Percentiles rank a stretch among this genome's conserved stretches.
Evolutionary conservation across 1,140 invertebrate species (phyloP).

Genomic region (Zophobas morio): DNA sequence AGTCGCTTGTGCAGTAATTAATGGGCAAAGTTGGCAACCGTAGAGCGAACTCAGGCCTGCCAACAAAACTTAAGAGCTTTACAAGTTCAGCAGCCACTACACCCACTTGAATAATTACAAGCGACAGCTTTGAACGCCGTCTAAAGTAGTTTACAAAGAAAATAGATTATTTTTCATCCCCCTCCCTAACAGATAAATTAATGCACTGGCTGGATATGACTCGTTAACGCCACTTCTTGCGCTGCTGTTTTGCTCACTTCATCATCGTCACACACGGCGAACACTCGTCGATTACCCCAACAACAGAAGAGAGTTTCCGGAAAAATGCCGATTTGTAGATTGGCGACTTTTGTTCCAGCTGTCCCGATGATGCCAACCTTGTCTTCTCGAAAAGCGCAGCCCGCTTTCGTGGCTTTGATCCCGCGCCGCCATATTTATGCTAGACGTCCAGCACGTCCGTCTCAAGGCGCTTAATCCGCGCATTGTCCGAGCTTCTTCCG

Average conservation of each 20-base stretch:
- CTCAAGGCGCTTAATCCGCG: conserved; percentile 56
- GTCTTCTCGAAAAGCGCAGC: neutral
- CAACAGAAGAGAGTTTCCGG: too few relatives aligned
- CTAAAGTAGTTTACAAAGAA: conserved; percentile 64
- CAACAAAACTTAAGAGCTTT: conserved; percentile 63
- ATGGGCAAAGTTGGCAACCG: conserved; percentile 63
- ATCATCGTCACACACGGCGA: too few relatives aligned
- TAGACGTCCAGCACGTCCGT: conserved; percentile 26
- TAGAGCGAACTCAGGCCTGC: conserved; percentile 55
- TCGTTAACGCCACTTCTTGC: conserved; percentile 11
- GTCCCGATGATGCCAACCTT: too few relatives aligned
- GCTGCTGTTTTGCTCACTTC: neutral
- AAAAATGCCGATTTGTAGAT: too few relatives aligned
- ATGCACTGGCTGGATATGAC: conserved; percentile 50
- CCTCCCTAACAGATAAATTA: conserved; percentile 55
- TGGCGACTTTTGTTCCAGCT: too few relatives aligned
- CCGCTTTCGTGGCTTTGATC: neutral
- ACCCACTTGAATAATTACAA: conserved; percentile 65
- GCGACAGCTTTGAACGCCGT: conserved; percentile 63
- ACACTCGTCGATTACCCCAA: too few relatives aligned
- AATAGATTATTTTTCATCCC: conserved; percentile 62
- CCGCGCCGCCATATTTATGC: conserved; percentile 27
- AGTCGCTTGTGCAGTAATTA: conserved; percentile 62
- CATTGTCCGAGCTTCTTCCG: conserved; percentile 59
- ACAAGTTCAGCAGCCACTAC: conserved; percentile 62